These are phyloP conservation scores for Chaetodon trifasciatus DNA, from an alignment of 2,797 vertebrate species.

Conservation along the genomic window DNA sequence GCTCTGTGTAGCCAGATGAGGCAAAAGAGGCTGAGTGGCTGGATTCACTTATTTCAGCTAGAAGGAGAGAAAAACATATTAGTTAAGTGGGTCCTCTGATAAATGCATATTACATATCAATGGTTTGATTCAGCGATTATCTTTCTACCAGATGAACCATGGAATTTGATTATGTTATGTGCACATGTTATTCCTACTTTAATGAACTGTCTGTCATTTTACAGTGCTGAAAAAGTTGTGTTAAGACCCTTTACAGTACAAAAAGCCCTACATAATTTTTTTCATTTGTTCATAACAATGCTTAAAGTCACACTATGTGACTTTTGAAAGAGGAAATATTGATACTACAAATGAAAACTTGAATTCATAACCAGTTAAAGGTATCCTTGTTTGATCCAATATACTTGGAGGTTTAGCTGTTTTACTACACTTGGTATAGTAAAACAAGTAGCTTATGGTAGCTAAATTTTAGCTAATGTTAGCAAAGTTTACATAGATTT, in stretches of 20 bases:
- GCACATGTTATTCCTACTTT: too few species aligned
- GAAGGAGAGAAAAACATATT: constrained; percentile 31
- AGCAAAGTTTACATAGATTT: too few species aligned
- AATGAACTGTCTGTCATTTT: neutral
- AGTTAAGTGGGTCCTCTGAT: neutral
- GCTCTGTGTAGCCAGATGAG: constrained; percentile 86
- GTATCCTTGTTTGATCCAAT: too few species aligned
- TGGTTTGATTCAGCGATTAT: neutral
- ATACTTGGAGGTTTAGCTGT: too few species aligned
- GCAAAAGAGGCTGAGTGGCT: constrained; percentile 85
- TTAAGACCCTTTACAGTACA: too few species aligned
- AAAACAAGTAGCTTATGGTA: neutral
- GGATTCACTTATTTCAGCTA: constrained; percentile 88
- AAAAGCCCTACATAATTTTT: too few species aligned
- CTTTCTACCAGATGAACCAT: constrained; percentile 3
- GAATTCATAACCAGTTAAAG: neutral
- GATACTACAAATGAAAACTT: neutral
- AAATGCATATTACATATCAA: neutral
- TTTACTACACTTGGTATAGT: too few species aligned
- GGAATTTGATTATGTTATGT: too few species aligned
- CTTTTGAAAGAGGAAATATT: neutral
- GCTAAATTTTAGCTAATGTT: neutral
- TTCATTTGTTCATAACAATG: too few species aligned
- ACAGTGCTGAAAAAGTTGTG: neutral
- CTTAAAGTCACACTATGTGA: too few species aligned